A percentile compares a stretch with the other conserved stretches of the same genome.
Evolutionary conservation across 2,888 invertebrate genomes (phyloP).

Genomic region (Perdita meconis): DNA sequence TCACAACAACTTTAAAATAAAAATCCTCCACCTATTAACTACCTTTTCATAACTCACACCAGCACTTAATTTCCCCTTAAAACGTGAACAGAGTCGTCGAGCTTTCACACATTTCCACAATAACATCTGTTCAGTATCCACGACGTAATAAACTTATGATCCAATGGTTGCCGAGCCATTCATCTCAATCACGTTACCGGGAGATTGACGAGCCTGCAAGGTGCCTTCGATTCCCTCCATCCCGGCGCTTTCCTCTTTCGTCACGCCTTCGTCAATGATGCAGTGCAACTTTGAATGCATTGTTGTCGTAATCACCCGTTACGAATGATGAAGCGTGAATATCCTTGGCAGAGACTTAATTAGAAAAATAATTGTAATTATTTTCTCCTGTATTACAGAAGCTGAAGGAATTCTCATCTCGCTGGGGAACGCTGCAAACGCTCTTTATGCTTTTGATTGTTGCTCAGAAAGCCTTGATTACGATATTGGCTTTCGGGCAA

Average conservation of each 20-base stretch:
- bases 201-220: slow-evolving; percentile 63
- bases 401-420: background rate
- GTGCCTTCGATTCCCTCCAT: slow-evolving; percentile 35
- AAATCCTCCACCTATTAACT: too few species aligned
- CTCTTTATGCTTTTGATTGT: slow-evolving; percentile 85
- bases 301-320: background rate
- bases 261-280: background rate
- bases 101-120: background rate
- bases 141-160: slow-evolving; percentile 66
- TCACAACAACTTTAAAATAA: too few species aligned
- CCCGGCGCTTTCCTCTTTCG: slow-evolving; percentile 1
- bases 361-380: background rate
- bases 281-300: background rate
- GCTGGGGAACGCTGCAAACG: slow-evolving; percentile 24
- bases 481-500: slow-evolving; percentile 84
- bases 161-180: slow-evolving; percentile 55
- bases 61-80: background rate
- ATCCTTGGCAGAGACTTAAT: background rate
- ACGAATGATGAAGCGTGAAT: background rate
- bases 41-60: too few species aligned
- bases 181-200: slow-evolving; percentile 60
- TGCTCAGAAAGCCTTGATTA: slow-evolving; percentile 84
- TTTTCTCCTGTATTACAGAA: slow-evolving; percentile 8
- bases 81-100: background rate
- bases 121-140: slow-evolving; percentile 42